A percentile compares a stretch with the other conserved stretches of the same genome.
These are phyloP conservation scores for Tokudaia muenninki DNA, from an alignment of 2,797 vertebrate species.

Conservation along the genomic window DNA sequence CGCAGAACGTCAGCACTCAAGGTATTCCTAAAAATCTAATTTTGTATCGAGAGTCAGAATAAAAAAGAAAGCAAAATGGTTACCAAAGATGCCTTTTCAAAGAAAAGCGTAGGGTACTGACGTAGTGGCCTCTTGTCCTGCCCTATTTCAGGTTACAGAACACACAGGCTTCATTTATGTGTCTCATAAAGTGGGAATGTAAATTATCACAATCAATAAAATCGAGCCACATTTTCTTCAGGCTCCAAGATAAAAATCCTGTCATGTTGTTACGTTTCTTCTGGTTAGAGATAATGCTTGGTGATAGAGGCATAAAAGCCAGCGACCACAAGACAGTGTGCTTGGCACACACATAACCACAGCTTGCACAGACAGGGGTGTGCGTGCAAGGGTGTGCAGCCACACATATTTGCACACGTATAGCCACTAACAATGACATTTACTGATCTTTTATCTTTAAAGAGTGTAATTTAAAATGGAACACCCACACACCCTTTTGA, in stretches of 20 bases:
- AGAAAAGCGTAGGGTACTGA: not conserved
- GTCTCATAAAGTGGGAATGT: not conserved
- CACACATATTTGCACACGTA: not conserved
- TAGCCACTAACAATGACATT: not conserved
- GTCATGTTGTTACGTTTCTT: not conserved
- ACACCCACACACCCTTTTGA: not conserved
- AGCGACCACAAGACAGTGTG: not conserved
- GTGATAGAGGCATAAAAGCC: conserved; percentile 28
- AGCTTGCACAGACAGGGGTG: not conserved
- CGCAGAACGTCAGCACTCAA: not conserved
- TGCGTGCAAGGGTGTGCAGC: too few species aligned
- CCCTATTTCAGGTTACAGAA: not conserved
- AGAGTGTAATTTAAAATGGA: conserved; percentile 36
- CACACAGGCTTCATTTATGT: not conserved
- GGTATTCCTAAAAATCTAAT: not conserved
- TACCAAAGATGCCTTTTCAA: not conserved
- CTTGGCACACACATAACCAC: not conserved
- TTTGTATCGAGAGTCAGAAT: not conserved
- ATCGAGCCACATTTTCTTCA: conserved; percentile 38
- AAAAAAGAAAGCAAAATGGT: not conserved
- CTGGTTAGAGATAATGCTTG: conserved; percentile 24
- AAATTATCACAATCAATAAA: not conserved
- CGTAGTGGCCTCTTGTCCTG: fast-evolving
- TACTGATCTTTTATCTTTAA: not conserved
- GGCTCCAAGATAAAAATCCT: conserved; percentile 30